phyloP scores from a whole-genome alignment of 2,888 invertebrate genomes.

The Drosophila anceps region DNA sequence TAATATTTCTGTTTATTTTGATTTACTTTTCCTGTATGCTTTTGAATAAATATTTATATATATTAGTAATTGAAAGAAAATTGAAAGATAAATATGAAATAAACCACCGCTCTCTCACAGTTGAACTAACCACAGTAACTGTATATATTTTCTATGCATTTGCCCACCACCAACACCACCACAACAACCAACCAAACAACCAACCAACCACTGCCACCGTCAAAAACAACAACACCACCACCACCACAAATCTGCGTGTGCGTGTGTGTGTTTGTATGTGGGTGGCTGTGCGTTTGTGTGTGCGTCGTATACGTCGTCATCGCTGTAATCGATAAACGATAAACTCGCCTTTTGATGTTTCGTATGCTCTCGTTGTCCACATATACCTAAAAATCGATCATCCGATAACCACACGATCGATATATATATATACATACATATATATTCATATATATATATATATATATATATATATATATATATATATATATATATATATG shows the following conservation, averaged over 20 bases:
- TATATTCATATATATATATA: background rate
- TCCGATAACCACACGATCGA: conserved; percentile 22
- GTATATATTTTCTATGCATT: conserved; percentile 81
- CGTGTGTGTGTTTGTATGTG: conserved; percentile 24
- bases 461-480: background rate
- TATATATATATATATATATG: background rate
- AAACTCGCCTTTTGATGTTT: conserved; percentile 57
- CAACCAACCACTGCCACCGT: conserved; percentile 27
- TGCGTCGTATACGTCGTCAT: conserved; percentile 67
- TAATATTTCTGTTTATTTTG: conserved; percentile 42
- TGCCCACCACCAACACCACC: conserved; percentile 69
- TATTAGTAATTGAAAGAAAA: conserved; percentile 37
- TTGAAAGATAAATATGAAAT: conserved; percentile 13
- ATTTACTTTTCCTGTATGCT: conserved; percentile 66
- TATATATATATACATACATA: background rate
- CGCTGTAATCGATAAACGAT: conserved; percentile 49
- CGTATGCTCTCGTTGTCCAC: conserved; percentile 57
- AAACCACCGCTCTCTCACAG: conserved; percentile 69
- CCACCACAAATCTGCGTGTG: conserved; percentile 13
- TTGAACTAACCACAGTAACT: conserved; percentile 77
- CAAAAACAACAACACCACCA: conserved; percentile 25
- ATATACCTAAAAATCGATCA: conserved; percentile 29
- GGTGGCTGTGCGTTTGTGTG: conserved; percentile 36
- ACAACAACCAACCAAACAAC: conserved; percentile 38
- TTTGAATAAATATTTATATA: conserved; percentile 55